Base-by-base conservation (phyloP, 2,888 invertebrate genomes). In the Cacoxenus indagator region DNA sequence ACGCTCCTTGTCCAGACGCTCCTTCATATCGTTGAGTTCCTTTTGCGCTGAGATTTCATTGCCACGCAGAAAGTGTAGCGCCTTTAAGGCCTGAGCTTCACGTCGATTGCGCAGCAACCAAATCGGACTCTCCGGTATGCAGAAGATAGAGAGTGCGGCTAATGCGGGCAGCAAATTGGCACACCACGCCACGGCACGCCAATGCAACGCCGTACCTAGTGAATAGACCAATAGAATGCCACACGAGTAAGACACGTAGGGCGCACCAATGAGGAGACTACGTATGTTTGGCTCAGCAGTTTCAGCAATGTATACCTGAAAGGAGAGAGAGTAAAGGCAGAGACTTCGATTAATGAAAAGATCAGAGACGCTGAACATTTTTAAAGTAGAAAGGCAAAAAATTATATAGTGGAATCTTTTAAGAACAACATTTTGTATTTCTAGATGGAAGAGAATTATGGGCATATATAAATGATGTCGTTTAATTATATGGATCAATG, bases 181-280 rank as follows among this genome's bases (percentile, higher is more conserved):
- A 57, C 91, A 90, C 81, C 91, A 91, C 5, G 94, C 93, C 64
- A 94, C 93, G 19, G 89, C 86, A 69, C 93, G 89, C 94, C 95
- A 95, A 29, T 91, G 90, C 45, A 93, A 81, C n/a, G 90, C 85
- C 0, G 92, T 92, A 0, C 94, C 94, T 14, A 94, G 87, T 0
- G 91, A 91, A 78, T 94, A 94, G 31, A 94, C 92, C 67, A 94
- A 88, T 0, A 94, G 89, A 55, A 95, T 94, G 26, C 95, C 95
- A 43, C 92, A 86, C 0, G 94, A 92, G 78, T 94, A 94, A 19
- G 93, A 92, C 26, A 93, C 92, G 79, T 93, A 93, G 0, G 93
- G 92, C 0, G 92, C 91, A n/a, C 93, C 93, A 29, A 92, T 91
- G 9, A 94, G 89, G 62, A 91, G 87, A 3, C 94, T 93, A 69